Evolutionary conservation across 2,797 vertebrate species (phyloP).

Genomic region (Tauraco hartlaubi): DNA sequence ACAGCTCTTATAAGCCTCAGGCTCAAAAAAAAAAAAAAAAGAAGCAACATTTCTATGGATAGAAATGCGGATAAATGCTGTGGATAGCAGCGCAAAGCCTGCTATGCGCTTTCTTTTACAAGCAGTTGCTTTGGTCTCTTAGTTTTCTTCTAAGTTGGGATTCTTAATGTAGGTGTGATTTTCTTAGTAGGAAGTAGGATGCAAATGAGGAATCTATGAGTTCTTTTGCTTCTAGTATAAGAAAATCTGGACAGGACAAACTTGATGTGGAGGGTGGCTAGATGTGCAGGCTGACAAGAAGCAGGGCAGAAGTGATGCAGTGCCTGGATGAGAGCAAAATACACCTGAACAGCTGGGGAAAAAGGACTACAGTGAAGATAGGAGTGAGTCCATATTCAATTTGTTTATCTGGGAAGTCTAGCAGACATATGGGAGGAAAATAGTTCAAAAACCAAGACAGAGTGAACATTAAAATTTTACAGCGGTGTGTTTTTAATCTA

Average conservation of each 20-base stretch:
- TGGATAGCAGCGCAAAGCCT: background rate
- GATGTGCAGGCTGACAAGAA: background rate
- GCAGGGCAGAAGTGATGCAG: background rate
- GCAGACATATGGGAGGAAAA: background rate
- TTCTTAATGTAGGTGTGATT: background rate
- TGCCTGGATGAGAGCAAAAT: background rate
- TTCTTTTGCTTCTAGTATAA: background rate
- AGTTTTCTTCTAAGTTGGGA: background rate
- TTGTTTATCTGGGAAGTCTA: background rate
- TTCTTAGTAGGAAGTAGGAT: background rate
- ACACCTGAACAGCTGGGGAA: background rate
- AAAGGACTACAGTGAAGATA: background rate
- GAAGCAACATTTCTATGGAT: background rate
- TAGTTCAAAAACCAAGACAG: background rate
- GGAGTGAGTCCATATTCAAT: background rate
- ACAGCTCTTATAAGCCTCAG: background rate
- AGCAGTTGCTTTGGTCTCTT: background rate
- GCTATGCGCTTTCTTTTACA: background rate
- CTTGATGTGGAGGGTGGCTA: background rate
- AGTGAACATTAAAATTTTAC: background rate
- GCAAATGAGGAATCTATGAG: background rate
- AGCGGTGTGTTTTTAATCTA: background rate
- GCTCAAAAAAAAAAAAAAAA: background rate
- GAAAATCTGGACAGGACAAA: background rate
- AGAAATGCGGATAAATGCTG: background rate